Conservation (phyloP, 2,113 vertebrate species). For the Ailuropoda melanoleuca region DNA sequence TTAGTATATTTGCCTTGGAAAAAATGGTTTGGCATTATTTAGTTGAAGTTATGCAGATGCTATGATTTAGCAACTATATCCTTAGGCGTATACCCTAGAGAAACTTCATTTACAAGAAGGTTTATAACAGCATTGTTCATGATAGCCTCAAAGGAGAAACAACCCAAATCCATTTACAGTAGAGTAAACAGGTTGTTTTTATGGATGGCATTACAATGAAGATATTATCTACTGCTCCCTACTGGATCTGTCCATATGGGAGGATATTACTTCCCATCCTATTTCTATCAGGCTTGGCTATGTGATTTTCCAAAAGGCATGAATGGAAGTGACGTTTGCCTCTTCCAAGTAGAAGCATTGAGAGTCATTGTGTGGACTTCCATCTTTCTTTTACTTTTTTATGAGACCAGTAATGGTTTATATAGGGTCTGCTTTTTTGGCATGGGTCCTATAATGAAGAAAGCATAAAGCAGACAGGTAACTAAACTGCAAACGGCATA, state of each 20-base stretch:
- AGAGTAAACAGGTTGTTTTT: background rate
- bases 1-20: background rate
- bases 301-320: background rate
- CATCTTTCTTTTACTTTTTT: background rate
- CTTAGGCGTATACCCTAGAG: background rate
- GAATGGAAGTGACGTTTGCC: background rate
- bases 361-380: background rate
- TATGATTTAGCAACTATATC: background rate
- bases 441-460: background rate
- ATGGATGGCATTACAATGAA: background rate
- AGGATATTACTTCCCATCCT: background rate
- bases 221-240: background rate
- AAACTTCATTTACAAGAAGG: background rate
- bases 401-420: background rate
- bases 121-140: background rate
- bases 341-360: background rate
- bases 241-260: background rate
- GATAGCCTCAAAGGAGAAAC: background rate
- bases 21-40: background rate
- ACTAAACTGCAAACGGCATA: background rate
- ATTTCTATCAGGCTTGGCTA: background rate
- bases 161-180: background rate
- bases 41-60: background rate
- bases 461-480: background rate
- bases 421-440: background rate